Evolutionary conservation across 2,797 vertebrate species (phyloP), one percentile per base, ranked within the genome.

Genomic region (Enteromius viviparus): DNA sequence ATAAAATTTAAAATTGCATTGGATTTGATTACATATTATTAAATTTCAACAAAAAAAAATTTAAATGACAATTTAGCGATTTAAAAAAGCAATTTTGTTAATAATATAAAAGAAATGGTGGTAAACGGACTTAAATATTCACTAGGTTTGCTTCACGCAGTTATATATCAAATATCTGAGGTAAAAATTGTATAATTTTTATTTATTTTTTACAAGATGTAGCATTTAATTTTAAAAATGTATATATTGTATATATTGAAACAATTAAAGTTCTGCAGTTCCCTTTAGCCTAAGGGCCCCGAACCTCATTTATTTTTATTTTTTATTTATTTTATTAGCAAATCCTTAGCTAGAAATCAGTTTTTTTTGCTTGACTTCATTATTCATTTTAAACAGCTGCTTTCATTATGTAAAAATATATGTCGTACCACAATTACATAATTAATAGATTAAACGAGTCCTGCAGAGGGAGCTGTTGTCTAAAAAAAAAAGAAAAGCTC

Each of bases 391-490:
- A 76, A 76, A 42, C 23, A 15, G 34, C 19, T 26, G n/a, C n/a
- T 37, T 75, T 75, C 21, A 58, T 75, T 6, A 15, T 40, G n/a
- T 23, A 58, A 55, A 75, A 40, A 21, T 53, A 29, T 19, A 53
- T 74, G 29, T 53, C 51, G 17, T 6, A 5, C 17, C 14, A 21
- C 21, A 11, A 15, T 21, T 12, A 23, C 12, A 17, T 47, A 23
- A n/a, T 37, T 47, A 34, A 9, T 23, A 55, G 6, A 76, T 3
- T 2, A 29, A 7, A 6, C 40, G 0, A 23, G 47, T 29, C 68
- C 78, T 68, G 72, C 81, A 87, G 86, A 69, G 51, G 81, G 42
- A 78, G 17, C 72, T 78, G 49, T 66, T 69, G 81, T 78, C 74
- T 10, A 6, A 55, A 55, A 2, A 0, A 51, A 53, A 2, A 53